A percentile compares a stretch with the other conserved stretches of the same genome.
phyloP scores from a whole-genome alignment of 2,113 vertebrate species.

The Harpagus bidentatus region DNA sequence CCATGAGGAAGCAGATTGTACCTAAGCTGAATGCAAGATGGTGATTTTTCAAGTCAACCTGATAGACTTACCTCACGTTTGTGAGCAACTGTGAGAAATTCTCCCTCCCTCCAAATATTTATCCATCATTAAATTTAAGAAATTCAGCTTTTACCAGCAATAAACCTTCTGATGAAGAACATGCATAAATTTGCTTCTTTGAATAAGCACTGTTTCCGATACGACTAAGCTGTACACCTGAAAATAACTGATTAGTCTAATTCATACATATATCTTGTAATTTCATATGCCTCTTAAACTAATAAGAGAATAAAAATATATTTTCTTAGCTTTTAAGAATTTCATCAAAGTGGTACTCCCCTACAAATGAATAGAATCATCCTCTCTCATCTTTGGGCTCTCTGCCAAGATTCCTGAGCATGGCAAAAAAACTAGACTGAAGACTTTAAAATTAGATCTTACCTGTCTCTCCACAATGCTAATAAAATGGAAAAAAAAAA shows the following conservation, averaged over 20 bases:
- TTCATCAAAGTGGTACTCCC: not conserved
- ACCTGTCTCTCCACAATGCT: not conserved
- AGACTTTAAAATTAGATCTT: not conserved
- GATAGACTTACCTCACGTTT: not conserved
- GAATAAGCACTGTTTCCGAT: not conserved
- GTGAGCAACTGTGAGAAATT: not conserved
- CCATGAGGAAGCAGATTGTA: not conserved
- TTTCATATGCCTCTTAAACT: not conserved
- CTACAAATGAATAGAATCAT: not conserved
- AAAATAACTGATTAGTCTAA: not conserved
- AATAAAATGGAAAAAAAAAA: not conserved
- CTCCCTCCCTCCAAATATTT: not conserved
- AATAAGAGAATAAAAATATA: not conserved
- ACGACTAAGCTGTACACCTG: not conserved
- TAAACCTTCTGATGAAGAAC: not conserved
- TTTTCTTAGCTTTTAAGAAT: not conserved
- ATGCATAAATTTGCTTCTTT: not conserved
- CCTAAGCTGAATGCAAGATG: not conserved
- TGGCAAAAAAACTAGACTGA: not conserved
- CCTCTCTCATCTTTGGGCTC: not conserved
- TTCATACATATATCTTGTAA: not conserved
- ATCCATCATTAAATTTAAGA: not conserved
- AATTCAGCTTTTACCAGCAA: not conserved
- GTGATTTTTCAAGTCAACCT: not conserved
- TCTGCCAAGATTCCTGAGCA: not conserved